A percentile compares a stretch with the other conserved stretches of the same genome.
Evolutionary conservation across 2,888 invertebrate species (phyloP).

Genomic region (Callyntrura sp.): DNA sequence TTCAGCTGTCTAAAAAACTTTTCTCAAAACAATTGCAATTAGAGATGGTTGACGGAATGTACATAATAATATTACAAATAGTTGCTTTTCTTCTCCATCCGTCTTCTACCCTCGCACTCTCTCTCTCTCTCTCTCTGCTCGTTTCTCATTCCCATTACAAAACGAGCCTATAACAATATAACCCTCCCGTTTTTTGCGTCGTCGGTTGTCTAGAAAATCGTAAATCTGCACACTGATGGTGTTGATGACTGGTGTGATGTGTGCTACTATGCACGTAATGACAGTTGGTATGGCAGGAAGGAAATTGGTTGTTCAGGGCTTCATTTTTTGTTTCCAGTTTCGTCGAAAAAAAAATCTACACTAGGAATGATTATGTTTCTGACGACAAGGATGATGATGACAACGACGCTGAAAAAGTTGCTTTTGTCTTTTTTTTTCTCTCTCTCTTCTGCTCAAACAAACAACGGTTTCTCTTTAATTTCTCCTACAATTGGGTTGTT

Average conservation of each 20-base stretch:
- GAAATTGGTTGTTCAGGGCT: constrained; percentile 5
- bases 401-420: neutral
- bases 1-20: constrained; percentile 59
- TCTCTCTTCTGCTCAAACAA: neutral
- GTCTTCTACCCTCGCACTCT: neutral
- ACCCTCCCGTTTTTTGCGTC: too few relatives aligned
- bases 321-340: neutral
- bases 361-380: neutral
- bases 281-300: neutral
- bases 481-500: constrained; percentile 11
- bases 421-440: constrained; percentile 1
- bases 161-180: too few relatives aligned
- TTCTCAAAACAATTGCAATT: constrained; percentile 63
- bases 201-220: too few relatives aligned
- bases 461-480: neutral
- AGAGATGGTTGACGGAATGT: constrained; percentile 60
- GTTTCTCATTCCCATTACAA: neutral
- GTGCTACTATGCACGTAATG: neutral
- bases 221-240: neutral
- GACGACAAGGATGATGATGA: neutral
- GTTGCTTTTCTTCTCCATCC: constrained; percentile 17
- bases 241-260: neutral
- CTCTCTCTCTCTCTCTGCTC: neutral
- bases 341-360: too few relatives aligned
- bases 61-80: constrained; percentile 46